Evolutionary conservation across 2,888 invertebrate species (phyloP).

Genomic region (Sphaeridia pumilis): DNA sequence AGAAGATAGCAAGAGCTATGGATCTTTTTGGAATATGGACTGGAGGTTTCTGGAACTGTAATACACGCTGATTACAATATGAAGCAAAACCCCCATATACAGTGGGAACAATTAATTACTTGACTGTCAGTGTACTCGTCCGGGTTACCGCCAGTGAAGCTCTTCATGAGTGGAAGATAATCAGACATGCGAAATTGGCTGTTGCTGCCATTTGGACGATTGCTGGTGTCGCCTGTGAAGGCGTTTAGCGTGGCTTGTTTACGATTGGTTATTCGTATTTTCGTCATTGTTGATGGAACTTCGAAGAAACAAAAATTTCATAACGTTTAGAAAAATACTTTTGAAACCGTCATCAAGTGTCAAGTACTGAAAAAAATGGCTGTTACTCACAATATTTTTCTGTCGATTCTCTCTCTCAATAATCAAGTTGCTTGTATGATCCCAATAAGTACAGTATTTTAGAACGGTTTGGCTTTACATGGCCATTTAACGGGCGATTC

Average conservation of each 20-base stretch:
- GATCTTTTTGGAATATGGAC: constrained; percentile 74
- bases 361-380: too few species aligned
- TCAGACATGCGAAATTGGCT: constrained; percentile 10
- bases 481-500: too few species aligned
- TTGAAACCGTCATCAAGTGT: too few species aligned
- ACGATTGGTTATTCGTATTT: constrained; percentile 22
- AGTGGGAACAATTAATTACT: not conserved
- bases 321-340: too few species aligned
- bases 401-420: too few species aligned
- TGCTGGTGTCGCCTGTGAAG: too few species aligned
- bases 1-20: constrained; percentile 58
- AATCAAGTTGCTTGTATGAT: too few species aligned
- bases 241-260: constrained; percentile 5
- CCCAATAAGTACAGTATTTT: too few species aligned
- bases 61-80: constrained; percentile 12
- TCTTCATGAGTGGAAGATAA: constrained; percentile 11
- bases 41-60: constrained; percentile 43
- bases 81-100: not conserved
- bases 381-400: too few species aligned
- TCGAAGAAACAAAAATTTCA: too few species aligned
- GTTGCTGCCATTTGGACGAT: not conserved
- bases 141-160: not conserved
- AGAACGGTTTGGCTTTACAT: too few species aligned
- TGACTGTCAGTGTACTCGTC: constrained; percentile 32
- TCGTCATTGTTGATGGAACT: too few species aligned